Evolutionary conservation across 2,888 invertebrate genomes (phyloP).

Genomic region (Tortricodes alternella): DNA sequence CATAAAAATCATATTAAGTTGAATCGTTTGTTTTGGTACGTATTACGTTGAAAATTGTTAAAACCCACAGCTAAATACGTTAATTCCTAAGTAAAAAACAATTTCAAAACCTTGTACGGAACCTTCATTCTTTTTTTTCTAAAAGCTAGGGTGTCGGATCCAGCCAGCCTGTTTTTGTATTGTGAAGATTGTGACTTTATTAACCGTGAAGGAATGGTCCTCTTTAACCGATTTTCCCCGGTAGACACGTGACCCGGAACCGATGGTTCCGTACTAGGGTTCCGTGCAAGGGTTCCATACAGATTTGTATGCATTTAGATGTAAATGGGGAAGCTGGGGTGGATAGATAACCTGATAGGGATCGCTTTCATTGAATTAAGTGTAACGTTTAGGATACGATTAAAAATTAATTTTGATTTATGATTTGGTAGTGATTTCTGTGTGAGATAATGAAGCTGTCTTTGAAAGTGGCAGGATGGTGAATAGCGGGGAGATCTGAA

Average conservation of each 20-base stretch:
- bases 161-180: slow-evolving; percentile 68
- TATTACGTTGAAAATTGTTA: too few species aligned
- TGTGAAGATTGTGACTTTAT: slow-evolving; percentile 81
- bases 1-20: too few species aligned
- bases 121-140: slow-evolving; percentile 56
- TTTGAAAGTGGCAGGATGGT: not conserved
- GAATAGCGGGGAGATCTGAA: not conserved
- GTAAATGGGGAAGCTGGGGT: slow-evolving; percentile 72
- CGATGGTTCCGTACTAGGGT: slow-evolving; percentile 59
- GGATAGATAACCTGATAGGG: slow-evolving; percentile 75
- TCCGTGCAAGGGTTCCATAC: slow-evolving; percentile 65
- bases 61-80: too few species aligned
- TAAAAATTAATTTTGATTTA: slow-evolving; percentile 33
- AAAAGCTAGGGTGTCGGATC: slow-evolving; percentile 56
- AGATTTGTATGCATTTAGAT: slow-evolving; percentile 78
- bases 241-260: slow-evolving; percentile 84
- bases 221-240: slow-evolving; percentile 83
- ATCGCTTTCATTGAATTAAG: slow-evolving; percentile 76
- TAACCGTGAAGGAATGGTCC: slow-evolving; percentile 77
- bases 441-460: slow-evolving; percentile 20
- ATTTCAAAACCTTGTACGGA: slow-evolving; percentile 1
- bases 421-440: slow-evolving; percentile 26
- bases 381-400: slow-evolving; percentile 59
- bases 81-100: too few species aligned
- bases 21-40: too few species aligned